A percentile compares a stretch with the other conserved stretches of the same genome.
phyloP scores from a whole-genome alignment of 2,888 invertebrate genomes.

The Galerucella nymphaeae region DNA sequence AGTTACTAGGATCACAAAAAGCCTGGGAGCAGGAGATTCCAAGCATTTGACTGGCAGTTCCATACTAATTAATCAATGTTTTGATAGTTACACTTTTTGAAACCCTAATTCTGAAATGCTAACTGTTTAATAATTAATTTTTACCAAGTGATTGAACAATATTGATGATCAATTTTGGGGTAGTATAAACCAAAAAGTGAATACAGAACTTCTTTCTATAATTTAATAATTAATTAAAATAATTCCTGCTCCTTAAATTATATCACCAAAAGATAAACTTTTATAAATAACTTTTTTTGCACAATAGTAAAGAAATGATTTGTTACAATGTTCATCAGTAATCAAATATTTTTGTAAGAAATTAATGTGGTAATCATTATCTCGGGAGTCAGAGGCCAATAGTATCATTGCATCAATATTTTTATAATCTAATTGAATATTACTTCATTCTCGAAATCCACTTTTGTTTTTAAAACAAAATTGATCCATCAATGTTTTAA shows the following conservation, averaged over 20 bases:
- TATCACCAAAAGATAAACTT: background rate
- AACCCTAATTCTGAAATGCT: too few species aligned
- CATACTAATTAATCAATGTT: too few species aligned
- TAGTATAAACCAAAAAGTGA: too few species aligned
- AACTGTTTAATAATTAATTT: too few species aligned
- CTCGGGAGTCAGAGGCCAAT: conserved; percentile 9
- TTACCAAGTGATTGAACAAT: too few species aligned
- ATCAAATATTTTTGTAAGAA: background rate
- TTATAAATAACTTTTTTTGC: background rate
- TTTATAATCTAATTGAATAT: background rate
- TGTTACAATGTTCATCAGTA: background rate
- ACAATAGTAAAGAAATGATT: background rate
- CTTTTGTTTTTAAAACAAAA: conserved; percentile 1
- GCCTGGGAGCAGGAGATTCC: too few species aligned
- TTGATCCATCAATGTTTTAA: background rate
- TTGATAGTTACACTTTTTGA: too few species aligned
- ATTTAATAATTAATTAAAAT: too few species aligned
- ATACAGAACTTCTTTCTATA: too few species aligned
- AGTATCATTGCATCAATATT: conserved; percentile 1
- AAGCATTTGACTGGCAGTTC: too few species aligned
- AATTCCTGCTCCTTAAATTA: background rate
- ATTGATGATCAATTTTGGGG: too few species aligned
- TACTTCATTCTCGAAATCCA: background rate
- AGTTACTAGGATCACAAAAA: too few species aligned
- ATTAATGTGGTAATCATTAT: conserved; percentile 5